phyloP scores from a whole-genome alignment of 92 coral and sea anemone species.

The Zoanthus sociatus region DNA sequence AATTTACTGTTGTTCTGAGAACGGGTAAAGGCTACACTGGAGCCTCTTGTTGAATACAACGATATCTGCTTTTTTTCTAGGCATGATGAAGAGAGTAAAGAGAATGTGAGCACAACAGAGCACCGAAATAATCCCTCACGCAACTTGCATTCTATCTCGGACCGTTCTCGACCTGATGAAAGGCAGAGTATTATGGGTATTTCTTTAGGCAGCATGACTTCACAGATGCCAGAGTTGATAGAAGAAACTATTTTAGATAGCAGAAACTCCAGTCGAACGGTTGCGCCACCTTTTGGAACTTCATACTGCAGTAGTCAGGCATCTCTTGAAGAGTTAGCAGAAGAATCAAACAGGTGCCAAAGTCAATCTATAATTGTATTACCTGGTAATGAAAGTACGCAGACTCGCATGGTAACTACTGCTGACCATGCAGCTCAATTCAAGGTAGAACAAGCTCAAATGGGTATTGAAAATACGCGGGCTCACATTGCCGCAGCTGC shows the following conservation, averaged over 20 bases:
- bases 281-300: background rate
- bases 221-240: conserved; percentile 23
- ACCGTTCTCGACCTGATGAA: conserved; percentile 1
- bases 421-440: conserved; percentile 1
- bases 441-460: background rate
- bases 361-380: conserved; percentile 9
- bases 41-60: background rate
- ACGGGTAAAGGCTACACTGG: too few species aligned
- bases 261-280: conserved; percentile 24
- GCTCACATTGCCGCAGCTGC: too few species aligned
- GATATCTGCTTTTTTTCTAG: background rate
- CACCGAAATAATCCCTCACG: background rate
- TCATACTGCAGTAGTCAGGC: background rate
- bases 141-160: background rate
- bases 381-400: background rate
- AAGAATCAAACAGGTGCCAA: background rate
- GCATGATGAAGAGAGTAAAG: background rate
- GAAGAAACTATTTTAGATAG: conserved; percentile 38
- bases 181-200: background rate
- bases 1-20: too few species aligned
- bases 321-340: background rate
- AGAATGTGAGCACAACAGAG: background rate
- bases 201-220: background rate
- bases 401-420: background rate
- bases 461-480: background rate